Percentiles rank a stretch among this genome's conserved stretches.
phyloP scores from a whole-genome alignment of 2,888 invertebrate species.

The Ennomos fuscantarius region DNA sequence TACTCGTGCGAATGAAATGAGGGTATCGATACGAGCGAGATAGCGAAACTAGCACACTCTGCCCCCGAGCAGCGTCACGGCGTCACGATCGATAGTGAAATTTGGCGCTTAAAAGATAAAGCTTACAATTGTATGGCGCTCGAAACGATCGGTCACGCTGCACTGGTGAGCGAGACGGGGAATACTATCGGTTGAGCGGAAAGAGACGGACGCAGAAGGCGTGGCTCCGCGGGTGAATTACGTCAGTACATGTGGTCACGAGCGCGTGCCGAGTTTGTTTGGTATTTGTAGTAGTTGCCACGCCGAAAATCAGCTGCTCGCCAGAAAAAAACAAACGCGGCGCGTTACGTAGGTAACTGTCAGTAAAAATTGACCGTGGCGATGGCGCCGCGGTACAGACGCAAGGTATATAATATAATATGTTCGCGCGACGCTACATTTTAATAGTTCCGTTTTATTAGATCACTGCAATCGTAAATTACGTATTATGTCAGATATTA shows the following conservation, averaged over 20 bases:
- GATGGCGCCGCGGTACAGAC: conserved; percentile 30
- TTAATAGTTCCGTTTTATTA: conserved; percentile 12
- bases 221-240: conserved; percentile 62
- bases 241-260: conserved; percentile 72
- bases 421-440: conserved; percentile 16
- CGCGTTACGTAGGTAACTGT: conserved; percentile 34
- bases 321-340: conserved; percentile 56
- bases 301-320: conserved; percentile 80
- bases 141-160: conserved; percentile 62
- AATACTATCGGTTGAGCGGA: conserved; percentile 47
- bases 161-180: conserved; percentile 61
- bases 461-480: conserved; percentile 18
- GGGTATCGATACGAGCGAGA: conserved; percentile 55
- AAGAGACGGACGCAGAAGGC: conserved; percentile 62
- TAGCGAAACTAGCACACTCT: conserved; percentile 40
- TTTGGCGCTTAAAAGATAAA: conserved; percentile 45
- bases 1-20: conserved; percentile 50
- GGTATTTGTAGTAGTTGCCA: conserved; percentile 65
- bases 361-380: conserved; percentile 40
- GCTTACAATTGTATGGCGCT: conserved; percentile 46
- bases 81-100: conserved; percentile 44
- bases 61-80: conserved; percentile 38
- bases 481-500: not conserved
- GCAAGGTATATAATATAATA: conserved; percentile 15
- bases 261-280: conserved; percentile 68